phyloP scores from a whole-genome alignment of 1,140 invertebrate species.

The Atta texana region DNA sequence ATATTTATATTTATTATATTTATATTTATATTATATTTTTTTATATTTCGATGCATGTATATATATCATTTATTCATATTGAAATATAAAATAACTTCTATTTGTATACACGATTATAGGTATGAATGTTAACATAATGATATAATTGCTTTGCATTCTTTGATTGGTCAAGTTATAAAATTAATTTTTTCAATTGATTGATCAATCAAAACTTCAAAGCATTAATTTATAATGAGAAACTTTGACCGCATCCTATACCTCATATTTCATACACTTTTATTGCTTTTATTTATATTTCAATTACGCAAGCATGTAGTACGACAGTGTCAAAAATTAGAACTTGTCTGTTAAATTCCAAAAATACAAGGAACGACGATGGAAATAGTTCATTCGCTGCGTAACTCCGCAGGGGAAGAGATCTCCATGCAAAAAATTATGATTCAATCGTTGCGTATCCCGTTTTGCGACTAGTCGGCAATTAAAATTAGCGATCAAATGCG shows the following conservation, averaged over 20 bases:
- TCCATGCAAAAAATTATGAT: neutral
- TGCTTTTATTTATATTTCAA: conserved; percentile 24
- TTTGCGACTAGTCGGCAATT: neutral
- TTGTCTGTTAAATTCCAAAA: conserved; percentile 8
- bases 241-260: neutral
- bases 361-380: neutral
- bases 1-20: too few relatives aligned
- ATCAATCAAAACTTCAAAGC: too few relatives aligned
- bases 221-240: too few relatives aligned
- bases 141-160: too few relatives aligned
- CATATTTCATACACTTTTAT: neutral
- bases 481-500: neutral
- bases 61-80: neutral
- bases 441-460: too few relatives aligned
- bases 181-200: too few relatives aligned
- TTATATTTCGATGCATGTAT: too few relatives aligned
- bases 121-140: too few relatives aligned
- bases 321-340: neutral
- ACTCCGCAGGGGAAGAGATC: neutral
- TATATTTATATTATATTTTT: too few relatives aligned
- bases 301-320: neutral
- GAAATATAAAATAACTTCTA: neutral
- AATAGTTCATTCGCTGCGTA: neutral
- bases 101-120: neutral
- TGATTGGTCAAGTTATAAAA: too few relatives aligned